Evolutionary conservation across 2,113 vertebrate genomes (phyloP).

Genomic region (Chaenocephalus aceratus): DNA sequence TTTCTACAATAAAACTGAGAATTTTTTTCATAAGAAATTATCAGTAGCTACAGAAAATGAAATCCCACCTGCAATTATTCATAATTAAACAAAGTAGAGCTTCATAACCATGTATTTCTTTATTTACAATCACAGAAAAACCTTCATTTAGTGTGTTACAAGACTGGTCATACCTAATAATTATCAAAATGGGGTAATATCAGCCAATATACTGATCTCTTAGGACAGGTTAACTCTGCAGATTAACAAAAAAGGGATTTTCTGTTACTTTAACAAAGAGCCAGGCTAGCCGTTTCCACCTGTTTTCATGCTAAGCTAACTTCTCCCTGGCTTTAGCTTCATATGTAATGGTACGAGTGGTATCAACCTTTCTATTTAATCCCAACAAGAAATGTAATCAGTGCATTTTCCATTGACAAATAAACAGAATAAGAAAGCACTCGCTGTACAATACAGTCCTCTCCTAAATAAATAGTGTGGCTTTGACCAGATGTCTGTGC

Average conservation of each 20-base stretch:
- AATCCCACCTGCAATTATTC: not conserved
- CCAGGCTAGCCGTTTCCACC: not conserved
- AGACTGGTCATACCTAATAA: too few relatives aligned
- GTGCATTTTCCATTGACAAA: not conserved
- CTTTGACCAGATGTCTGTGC: not conserved
- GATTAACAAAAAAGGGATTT: not conserved
- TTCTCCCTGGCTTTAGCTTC: not conserved
- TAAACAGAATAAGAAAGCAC: not conserved
- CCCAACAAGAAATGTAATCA: not conserved
- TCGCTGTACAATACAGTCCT: not conserved
- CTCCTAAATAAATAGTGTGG: not conserved
- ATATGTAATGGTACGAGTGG: not conserved
- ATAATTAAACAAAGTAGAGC: too few relatives aligned
- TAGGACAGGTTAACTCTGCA: not conserved
- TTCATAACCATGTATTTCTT: too few relatives aligned
- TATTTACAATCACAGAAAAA: too few relatives aligned
- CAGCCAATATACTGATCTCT: too few relatives aligned
- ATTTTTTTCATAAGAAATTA: not conserved
- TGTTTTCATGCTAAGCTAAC: not conserved
- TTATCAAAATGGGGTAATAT: too few relatives aligned
- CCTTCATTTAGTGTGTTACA: too few relatives aligned
- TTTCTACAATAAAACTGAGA: not conserved
- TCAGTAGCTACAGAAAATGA: not conserved
- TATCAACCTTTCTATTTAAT: not conserved
- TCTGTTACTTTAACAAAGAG: not conserved